Conservation (phyloP, 2,888 invertebrate species). For the Azorinus chamasolen region DNA sequence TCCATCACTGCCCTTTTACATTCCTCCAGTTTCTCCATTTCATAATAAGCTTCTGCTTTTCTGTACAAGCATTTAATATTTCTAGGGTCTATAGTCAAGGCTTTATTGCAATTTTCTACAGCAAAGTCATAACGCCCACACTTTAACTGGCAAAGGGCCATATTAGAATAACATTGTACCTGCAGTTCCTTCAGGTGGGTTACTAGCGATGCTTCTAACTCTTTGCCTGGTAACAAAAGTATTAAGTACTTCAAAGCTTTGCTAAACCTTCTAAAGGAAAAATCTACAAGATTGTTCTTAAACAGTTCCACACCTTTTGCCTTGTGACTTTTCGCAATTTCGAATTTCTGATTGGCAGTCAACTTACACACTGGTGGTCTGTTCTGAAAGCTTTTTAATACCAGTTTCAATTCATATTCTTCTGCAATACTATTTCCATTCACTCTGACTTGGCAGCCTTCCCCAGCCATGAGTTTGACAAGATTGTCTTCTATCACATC, state of each 20-base stretch:
- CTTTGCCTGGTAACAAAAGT: conserved; percentile 76
- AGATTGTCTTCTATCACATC: conserved; percentile 79
- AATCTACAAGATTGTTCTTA: conserved; percentile 89
- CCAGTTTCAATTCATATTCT: conserved; percentile 1
- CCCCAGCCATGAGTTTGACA: conserved; percentile 72
- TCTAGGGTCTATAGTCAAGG: conserved; percentile 86
- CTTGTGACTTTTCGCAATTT: conserved; percentile 67
- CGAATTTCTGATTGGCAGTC: conserved; percentile 60
- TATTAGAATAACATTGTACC: conserved; percentile 90
- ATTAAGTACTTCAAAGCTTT: conserved; percentile 92
- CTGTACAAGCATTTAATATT: conserved; percentile 88
- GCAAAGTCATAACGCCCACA: conserved; percentile 90
- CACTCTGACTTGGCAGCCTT: conserved; percentile 33
- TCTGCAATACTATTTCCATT: not conserved
- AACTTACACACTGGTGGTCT: conserved; percentile 55
- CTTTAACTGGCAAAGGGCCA: conserved; percentile 93
- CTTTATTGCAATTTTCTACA: conserved; percentile 89
- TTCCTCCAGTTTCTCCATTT: conserved; percentile 81
- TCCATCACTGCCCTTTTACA: conserved; percentile 89
- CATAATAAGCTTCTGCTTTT: conserved; percentile 87
- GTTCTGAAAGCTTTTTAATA: conserved; percentile 37
- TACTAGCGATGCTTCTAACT: conserved; percentile 31
- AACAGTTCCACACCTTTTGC: conserved; percentile 89
- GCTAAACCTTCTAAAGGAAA: conserved; percentile 92
- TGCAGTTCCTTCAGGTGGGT: conserved; percentile 55